A percentile compares a stretch with the other conserved stretches of the same genome.
These are phyloP conservation scores for Eriosoma lanigerum DNA, from an alignment of 1,140 invertebrate species.

Conservation along the genomic window DNA sequence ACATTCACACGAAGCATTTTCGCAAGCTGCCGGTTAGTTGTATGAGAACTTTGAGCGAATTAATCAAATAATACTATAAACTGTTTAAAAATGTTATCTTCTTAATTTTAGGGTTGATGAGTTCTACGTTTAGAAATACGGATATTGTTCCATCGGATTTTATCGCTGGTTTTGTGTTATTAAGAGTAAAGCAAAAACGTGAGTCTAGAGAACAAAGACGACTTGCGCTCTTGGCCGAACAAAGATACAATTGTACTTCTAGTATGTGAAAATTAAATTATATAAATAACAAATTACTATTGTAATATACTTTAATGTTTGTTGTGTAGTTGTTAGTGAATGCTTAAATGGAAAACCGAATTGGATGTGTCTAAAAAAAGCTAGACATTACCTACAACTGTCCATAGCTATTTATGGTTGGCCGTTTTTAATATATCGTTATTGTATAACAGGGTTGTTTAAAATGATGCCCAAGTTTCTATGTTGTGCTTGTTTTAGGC, in stretches of 20 bases:
- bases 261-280: conserved; percentile 58
- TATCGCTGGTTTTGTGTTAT: conserved; percentile 79
- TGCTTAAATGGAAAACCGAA: conserved; percentile 66
- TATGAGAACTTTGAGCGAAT: neutral
- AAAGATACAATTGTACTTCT: conserved; percentile 68
- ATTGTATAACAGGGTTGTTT: conserved; percentile 74
- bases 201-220: conserved; percentile 70
- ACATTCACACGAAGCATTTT: conserved; percentile 78
- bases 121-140: conserved; percentile 75
- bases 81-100: neutral
- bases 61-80: no score
- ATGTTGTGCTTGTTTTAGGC: conserved; percentile 76
- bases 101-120: conserved; percentile 66
- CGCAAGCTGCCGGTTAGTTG: conserved; percentile 74
- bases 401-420: conserved; percentile 86
- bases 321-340: conserved; percentile 60
- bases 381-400: conserved; percentile 74
- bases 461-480: conserved; percentile 69
- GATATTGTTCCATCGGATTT: conserved; percentile 88
- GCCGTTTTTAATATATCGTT: conserved; percentile 80
- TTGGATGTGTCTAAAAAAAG: conserved; percentile 80
- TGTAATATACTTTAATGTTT: conserved; percentile 10
- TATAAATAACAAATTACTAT: neutral
- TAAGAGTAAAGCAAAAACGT: conserved; percentile 72
- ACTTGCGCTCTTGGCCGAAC: conserved; percentile 68